phyloP scores from a whole-genome alignment of 2,797 vertebrate species.

The Eremophila alpestris region DNA sequence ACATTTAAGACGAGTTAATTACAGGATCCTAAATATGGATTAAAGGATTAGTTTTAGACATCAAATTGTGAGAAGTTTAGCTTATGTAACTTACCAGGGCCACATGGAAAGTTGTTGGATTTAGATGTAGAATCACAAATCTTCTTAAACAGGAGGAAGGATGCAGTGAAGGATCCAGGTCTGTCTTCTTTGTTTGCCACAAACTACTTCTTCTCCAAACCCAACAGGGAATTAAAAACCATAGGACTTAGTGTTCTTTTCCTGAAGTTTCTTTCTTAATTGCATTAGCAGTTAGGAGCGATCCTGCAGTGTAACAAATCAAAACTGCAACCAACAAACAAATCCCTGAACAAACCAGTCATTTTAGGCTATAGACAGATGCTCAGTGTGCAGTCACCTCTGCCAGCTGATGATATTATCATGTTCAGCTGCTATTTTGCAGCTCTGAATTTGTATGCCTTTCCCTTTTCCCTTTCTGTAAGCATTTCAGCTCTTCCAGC shows the following conservation, averaged over 20 bases:
- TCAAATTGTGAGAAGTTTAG: neutral
- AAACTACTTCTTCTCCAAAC: neutral
- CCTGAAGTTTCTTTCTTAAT: neutral
- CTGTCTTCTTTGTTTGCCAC: neutral
- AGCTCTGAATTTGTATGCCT: neutral
- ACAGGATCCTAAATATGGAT: constrained; percentile 25
- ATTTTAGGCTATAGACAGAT: neutral
- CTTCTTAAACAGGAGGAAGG: neutral
- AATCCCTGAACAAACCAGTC: neutral
- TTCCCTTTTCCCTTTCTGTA: neutral
- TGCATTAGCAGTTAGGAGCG: neutral
- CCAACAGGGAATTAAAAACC: fast-evolving
- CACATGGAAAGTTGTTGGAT: neutral
- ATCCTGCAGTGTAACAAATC: neutral
- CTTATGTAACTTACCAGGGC: constrained; percentile 1
- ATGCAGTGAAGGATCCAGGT: neutral
- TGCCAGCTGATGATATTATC: neutral
- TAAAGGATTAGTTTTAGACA: constrained; percentile 34
- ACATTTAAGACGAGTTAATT: constrained; percentile 15
- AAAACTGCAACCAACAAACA: neutral
- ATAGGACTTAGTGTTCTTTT: neutral
- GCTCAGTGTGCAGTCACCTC: neutral
- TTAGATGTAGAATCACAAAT: neutral
- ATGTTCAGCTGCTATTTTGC: neutral
- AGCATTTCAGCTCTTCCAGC: neutral